Evolutionary conservation across 1,140 invertebrate species (phyloP).

Genomic region (Pseudomyrmex sp.): DNA sequence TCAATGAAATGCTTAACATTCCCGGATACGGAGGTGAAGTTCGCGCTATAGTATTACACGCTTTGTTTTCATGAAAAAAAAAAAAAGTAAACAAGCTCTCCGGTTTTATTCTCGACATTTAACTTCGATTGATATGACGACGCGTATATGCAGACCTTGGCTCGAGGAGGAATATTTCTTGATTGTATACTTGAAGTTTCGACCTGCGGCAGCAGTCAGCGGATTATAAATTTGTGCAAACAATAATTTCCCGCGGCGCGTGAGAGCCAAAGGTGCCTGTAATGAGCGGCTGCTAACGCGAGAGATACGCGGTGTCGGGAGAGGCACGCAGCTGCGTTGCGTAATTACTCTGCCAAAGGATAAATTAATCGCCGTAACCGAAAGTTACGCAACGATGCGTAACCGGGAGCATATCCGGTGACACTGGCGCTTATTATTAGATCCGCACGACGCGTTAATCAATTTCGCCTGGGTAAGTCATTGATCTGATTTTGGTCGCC

Average conservation of each 20-base stretch:
- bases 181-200: conserved; percentile 34
- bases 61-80: too few species aligned
- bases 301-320: conserved; percentile 21
- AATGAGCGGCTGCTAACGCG: conserved; percentile 51
- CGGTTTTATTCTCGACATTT: conserved; percentile 23
- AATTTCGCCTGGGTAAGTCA: neutral
- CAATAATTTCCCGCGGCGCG: conserved; percentile 50
- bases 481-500: neutral
- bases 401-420: conserved; percentile 52
- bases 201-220: conserved; percentile 13
- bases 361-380: conserved; percentile 71
- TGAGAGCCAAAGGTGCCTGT: conserved; percentile 60
- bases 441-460: conserved; percentile 9
- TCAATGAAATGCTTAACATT: conserved; percentile 65
- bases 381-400: conserved; percentile 66
- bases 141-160: conserved; percentile 53
- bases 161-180: conserved; percentile 4
- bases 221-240: conserved; percentile 64
- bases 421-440: conserved; percentile 42
- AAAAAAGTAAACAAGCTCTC: too few species aligned
- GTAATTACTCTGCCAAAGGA: conserved; percentile 69
- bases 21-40: conserved; percentile 55
- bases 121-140: conserved; percentile 52
- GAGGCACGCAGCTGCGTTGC: conserved; percentile 68
- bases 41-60: too few species aligned